These are phyloP conservation scores for Exocentrus adspersus DNA, from an alignment of 2,888 invertebrate genomes.

Conservation along the genomic window DNA sequence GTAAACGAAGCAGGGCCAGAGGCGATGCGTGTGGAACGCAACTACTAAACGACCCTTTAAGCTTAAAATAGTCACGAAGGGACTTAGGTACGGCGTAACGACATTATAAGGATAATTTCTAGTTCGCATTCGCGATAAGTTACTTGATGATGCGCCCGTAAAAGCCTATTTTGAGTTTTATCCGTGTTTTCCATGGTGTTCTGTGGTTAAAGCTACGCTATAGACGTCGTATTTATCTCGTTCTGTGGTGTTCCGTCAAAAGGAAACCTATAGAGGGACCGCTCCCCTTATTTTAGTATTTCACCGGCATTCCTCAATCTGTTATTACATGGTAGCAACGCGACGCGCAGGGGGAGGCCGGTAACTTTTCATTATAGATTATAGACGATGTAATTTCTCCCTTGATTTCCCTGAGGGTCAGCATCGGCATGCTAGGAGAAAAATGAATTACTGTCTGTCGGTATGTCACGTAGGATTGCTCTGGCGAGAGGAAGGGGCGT, in stretches of 20 bases:
- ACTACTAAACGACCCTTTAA: conserved; percentile 19
- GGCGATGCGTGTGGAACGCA: too few relatives aligned
- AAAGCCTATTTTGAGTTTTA: background rate
- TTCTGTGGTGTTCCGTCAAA: too few relatives aligned
- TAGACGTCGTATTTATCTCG: too few relatives aligned
- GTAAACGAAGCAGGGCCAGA: too few relatives aligned
- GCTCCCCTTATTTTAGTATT: conserved; percentile 3
- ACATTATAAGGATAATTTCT: background rate
- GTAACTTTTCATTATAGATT: conserved; percentile 29
- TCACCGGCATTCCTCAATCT: background rate
- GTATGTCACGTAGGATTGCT: conserved; percentile 20
- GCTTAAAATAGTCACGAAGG: background rate
- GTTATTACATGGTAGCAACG: conserved; percentile 16
- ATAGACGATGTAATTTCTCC: conserved; percentile 20
- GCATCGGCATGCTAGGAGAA: conserved; percentile 20
- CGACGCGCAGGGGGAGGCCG: conserved; percentile 6
- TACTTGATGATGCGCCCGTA: too few relatives aligned
- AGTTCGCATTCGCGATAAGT: background rate
- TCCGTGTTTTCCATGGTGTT: too few relatives aligned
- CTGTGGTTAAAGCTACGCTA: too few relatives aligned
- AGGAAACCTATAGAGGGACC: too few relatives aligned
- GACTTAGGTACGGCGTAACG: background rate
- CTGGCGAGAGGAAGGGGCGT: conserved; percentile 8
- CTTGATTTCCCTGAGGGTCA: conserved; percentile 25
- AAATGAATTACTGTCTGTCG: conserved; percentile 27